Evolutionary conservation across 2,888 invertebrate species (phyloP).

Genomic region (Busseola fusca): DNA sequence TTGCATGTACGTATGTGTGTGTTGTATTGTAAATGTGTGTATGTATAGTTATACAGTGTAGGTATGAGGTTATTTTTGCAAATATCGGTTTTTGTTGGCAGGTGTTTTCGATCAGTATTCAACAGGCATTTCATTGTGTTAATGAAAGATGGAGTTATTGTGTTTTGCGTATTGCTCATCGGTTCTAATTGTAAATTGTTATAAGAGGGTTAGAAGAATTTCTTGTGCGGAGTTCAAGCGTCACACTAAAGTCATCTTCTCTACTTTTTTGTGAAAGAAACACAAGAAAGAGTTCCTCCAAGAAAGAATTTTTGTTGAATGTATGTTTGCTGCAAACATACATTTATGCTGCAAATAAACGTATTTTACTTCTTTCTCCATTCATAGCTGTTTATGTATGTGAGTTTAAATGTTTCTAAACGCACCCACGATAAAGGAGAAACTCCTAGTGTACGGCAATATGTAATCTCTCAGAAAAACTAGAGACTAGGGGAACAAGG

Average conservation of each 20-base stretch:
- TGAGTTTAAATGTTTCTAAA: no score
- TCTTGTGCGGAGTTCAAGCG: background rate
- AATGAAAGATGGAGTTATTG: conserved; percentile 31
- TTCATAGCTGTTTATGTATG: background rate
- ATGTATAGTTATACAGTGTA: conserved; percentile 6
- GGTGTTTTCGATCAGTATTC: conserved; percentile 45
- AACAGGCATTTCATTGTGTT: conserved; percentile 31
- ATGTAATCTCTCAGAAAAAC: background rate
- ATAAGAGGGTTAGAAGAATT: background rate
- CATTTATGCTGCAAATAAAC: no score
- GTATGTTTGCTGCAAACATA: no score
- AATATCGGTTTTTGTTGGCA: conserved; percentile 40
- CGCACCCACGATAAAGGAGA: no score
- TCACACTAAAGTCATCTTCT: background rate
- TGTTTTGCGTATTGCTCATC: conserved; percentile 32
- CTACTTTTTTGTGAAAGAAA: background rate
- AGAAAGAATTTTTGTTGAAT: no score
- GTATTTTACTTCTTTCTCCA: background rate
- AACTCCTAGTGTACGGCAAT: no score
- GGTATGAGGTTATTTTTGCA: conserved; percentile 41
- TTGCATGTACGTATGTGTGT: background rate
- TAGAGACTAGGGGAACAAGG: background rate
- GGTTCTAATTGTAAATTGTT: conserved; percentile 14
- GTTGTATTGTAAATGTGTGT: background rate
- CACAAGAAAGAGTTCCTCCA: background rate